A percentile compares a stretch with the other conserved stretches of the same genome.
These are phyloP conservation scores for Ochropleura leucogaster DNA, from an alignment of 2,888 invertebrate genomes.

Conservation along the genomic window DNA sequence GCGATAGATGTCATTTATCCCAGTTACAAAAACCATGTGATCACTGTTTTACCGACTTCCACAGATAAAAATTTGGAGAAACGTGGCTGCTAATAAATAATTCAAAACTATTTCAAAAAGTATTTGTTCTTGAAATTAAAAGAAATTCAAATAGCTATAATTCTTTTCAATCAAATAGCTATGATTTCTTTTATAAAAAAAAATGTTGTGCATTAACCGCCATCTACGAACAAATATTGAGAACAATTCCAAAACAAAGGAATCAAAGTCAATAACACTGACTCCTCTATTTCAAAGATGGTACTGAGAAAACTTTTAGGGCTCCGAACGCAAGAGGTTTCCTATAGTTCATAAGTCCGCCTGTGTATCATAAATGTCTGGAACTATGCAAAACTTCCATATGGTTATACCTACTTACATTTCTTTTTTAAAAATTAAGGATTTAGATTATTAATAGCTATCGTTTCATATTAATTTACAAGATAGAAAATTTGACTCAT, in stretches of 20 bases:
- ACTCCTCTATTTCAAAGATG: conserved; percentile 27
- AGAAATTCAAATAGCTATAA: background rate
- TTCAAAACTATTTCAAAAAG: background rate
- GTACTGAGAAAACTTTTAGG: conserved; percentile 12
- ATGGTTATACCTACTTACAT: too few species aligned
- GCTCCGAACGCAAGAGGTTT: background rate
- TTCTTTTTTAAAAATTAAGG: too few species aligned
- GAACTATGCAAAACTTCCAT: too few species aligned
- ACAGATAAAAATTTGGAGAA: conserved; percentile 42
- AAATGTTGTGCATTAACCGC: background rate
- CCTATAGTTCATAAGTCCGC: background rate
- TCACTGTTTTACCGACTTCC: conserved; percentile 65
- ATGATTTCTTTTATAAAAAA: background rate
- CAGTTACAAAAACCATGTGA: conserved; percentile 17
- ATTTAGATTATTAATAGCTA: too few species aligned
- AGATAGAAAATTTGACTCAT: too few species aligned
- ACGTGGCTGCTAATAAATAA: conserved; percentile 21
- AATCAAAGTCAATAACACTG: background rate
- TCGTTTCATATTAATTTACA: too few species aligned
- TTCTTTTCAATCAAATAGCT: fast-evolving
- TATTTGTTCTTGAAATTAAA: background rate
- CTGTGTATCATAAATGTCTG: background rate
- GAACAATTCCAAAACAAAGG: conserved; percentile 7
- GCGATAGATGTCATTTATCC: conserved; percentile 62
- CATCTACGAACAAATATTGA: conserved; percentile 30